Percentiles rank a stretch among this genome's conserved stretches.
These are phyloP conservation scores for Sinocyclocheilus maitianheensis DNA, from an alignment of 2,113 vertebrate genomes.

Conservation along the genomic window DNA sequence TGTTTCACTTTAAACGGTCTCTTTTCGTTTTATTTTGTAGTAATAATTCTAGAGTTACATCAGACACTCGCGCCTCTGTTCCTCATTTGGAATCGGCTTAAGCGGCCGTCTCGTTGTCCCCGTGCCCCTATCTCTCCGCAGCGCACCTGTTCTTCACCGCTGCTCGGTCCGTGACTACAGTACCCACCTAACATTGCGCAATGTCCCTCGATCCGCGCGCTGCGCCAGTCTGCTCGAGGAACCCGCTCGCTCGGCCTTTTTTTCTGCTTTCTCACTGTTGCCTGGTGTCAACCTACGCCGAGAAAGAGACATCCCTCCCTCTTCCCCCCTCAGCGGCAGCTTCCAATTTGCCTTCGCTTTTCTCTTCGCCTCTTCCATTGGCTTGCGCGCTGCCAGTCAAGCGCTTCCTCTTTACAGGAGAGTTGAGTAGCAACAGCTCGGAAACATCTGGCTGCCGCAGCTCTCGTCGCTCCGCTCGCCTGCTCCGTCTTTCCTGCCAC, in stretches of 20 bases:
- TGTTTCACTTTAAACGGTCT: background rate
- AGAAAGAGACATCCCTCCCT: constrained; percentile 76
- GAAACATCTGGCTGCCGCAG: constrained; percentile 84
- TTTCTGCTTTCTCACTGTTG: constrained; percentile 75
- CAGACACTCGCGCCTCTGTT: background rate
- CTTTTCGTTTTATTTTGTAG: background rate
- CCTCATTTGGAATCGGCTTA: background rate
- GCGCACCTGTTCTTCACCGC: constrained; percentile 72
- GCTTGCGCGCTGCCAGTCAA: constrained; percentile 77
- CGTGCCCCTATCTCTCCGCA: background rate
- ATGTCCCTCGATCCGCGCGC: constrained; percentile 65
- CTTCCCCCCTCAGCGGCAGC: constrained; percentile 67
- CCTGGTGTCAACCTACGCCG: constrained; percentile 80
- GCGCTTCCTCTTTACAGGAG: constrained; percentile 72
- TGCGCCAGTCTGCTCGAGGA: constrained; percentile 77
- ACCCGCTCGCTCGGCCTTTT: constrained; percentile 64
- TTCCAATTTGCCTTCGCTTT: constrained; percentile 75
- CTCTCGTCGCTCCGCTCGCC: constrained; percentile 68
- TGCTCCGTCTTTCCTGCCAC: constrained; percentile 67
- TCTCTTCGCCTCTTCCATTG: constrained; percentile 73
- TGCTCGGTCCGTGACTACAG: constrained; percentile 70
- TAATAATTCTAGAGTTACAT: background rate
- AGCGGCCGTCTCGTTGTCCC: background rate
- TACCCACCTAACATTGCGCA: constrained; percentile 75
- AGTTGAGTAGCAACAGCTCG: constrained; percentile 85